Base-by-base conservation (phyloP, 2,888 invertebrate genomes). In the Prenolepis imparis region DNA sequence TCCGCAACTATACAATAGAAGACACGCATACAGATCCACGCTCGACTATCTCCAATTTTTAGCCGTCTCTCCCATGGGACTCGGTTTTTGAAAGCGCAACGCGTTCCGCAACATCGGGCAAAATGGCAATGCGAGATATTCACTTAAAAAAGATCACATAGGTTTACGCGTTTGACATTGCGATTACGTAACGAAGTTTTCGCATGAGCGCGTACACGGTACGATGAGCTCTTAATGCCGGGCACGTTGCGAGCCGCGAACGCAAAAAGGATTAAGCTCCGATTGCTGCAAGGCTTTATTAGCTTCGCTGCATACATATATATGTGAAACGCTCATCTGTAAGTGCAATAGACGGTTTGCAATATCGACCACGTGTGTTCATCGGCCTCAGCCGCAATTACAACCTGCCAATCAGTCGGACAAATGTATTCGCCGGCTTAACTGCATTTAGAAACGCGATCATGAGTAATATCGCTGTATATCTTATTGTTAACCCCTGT, bases 121-220 rank as follows among this genome's bases (percentile, higher is more conserved):
- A 8, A 52, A 59, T 44, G 36, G 66, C 78, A 63, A 78, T 68
- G 36, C 59, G 72, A 52, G n/a, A 36, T 44, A 57, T 59, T 41
- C 70, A 44, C 70, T 63, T 41, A 59, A 59, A 72, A 67, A 72
- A 24, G 59, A 59, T 78, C 78, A 61, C 72, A 28, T 28, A 59
- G 59, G 36, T 80, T 80, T 72, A 61, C 72, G 72, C 48, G 36
- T 83, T 82, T 72, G 70, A 72, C 66, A 70, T 82, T 59, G 70
- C 82, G 82, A 82, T 84, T 84, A 84, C 82, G 55, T 84, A 82
- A 84, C 72, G 39, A 84, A 73, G 72, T 84, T 84, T 66, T 73
- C 67, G 73, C 84, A 63, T 72, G 70, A 70, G 70, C 63, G 63
- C 70, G 52, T 68, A 70, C 63, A 12, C 6, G 41, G 41, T 59